Base-by-base conservation (phyloP, 2,797 vertebrate genomes). In the Distichodus sexfasciatus region DNA sequence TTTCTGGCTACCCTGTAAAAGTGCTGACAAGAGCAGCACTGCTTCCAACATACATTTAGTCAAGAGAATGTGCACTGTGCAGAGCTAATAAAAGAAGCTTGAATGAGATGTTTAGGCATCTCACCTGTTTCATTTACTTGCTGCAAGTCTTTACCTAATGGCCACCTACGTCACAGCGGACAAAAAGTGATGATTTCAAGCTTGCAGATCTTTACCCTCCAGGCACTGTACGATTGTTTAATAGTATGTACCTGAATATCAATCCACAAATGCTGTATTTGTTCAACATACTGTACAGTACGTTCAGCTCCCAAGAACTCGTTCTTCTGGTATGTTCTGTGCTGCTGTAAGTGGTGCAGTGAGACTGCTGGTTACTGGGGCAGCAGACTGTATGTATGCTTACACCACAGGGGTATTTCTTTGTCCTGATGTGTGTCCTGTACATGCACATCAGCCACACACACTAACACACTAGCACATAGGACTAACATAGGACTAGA, bases 381-480 rank as follows among this genome's bases (percentile, higher is more conserved):
- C 40, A 69, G 55, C 41, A 69, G 43, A 63, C 62, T 48, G 33
- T 43, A 50, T 69, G 17, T 33, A 63, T 53, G 11, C 24, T 68
- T 48, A 60, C 15, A 21, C 41, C 53, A 53, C 17, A 66, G 47
- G 53, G 19, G 48, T 51, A 57, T 48, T 6, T 51, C 24, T 36
- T 65, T 35, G 24, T 38, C 35, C 43, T n/a, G 28, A 47, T 63
- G 8, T 59, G 41, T 59, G 21, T 11, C 7, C 15, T 14, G 36
- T 17, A 8, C 47, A 38, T 43, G 29, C 10, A 12, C 40, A 28
- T 12, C 14, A 57, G 15, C 11, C 33, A 36, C 47, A 17, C 36
- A 44, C 23, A 26, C 6, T 15, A 24, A 61, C 58, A 61, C 24
- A 44, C 23, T 17, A 23, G 24, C 33, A 26, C 28, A 26, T n/a